These are phyloP conservation scores for Hylaeus volcanicus DNA, from an alignment of 1,140 invertebrate genomes.

Conservation along the genomic window DNA sequence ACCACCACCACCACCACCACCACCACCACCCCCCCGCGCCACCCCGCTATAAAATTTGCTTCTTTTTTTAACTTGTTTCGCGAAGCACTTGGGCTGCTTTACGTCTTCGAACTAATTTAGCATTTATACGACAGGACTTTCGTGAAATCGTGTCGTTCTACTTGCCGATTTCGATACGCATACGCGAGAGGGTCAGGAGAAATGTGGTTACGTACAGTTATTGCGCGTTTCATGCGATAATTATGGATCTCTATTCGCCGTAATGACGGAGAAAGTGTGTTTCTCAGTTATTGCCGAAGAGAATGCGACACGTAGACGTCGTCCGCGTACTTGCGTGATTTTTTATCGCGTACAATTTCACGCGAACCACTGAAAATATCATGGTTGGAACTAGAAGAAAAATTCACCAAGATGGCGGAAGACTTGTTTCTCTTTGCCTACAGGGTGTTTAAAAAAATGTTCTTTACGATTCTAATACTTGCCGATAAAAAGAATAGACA, in stretches of 20 bases:
- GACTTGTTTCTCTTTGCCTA: too few species aligned
- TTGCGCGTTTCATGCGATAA: conserved; percentile 26
- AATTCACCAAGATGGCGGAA: too few species aligned
- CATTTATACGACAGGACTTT: background rate
- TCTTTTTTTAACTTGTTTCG: too few species aligned
- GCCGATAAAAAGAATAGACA: too few species aligned
- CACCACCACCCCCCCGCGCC: too few species aligned
- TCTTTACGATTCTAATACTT: too few species aligned
- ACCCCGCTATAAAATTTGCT: too few species aligned
- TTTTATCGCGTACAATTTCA: background rate
- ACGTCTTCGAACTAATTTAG: background rate
- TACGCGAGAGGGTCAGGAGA: background rate
- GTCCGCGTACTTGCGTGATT: background rate
- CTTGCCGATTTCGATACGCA: background rate
- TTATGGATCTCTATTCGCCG: conserved; percentile 16
- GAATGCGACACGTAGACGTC: conserved; percentile 11
- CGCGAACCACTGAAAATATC: too few species aligned
- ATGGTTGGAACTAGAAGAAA: background rate
- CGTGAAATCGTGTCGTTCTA: background rate
- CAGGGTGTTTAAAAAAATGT: too few species aligned
- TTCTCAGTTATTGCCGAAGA: conserved; percentile 23
- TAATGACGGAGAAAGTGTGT: conserved; percentile 25
- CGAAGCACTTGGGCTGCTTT: too few species aligned
- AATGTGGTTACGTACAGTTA: conserved; percentile 15
- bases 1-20: too few species aligned